Base-by-base conservation (phyloP, 2,888 invertebrate species). In the Apotomis capreana region DNA sequence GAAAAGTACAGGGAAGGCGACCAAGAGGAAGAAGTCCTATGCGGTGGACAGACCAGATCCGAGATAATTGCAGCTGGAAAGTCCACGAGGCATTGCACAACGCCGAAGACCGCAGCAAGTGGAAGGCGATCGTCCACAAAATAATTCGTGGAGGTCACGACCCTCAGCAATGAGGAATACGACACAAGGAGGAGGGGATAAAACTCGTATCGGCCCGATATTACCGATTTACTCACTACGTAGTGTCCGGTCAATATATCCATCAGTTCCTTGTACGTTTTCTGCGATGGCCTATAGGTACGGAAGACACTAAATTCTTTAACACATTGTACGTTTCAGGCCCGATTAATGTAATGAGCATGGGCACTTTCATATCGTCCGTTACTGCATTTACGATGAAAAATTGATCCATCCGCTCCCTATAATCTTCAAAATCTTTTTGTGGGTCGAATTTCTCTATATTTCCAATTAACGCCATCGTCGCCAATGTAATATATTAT, bases 401-500 rank as follows among this genome's bases (percentile, higher is more conserved):
- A 15, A 55, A 55, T 55, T 55, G 55, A 3, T 55, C 55, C 55
- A 55, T 55, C 3, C 55, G n/a, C 26, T 55, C 55, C 15, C 26
- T 55, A 8, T 55, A 26, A 15, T 55, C 55, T 8, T 15, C 13
- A n/a, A 55, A 55, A n/a, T 55, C 55, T 8, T 55, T 55, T 8
- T 55, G 13, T 8, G 55, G 55, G 13, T 55, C 26, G 26, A 55
- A 15, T 2, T 55, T 4, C 8, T 55, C 55, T 26, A 55, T 55
- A 15, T 13, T 26, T 15, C 55, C 55, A 13, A 55, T 55, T 36
- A 44, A 44, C 40, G 55, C 55, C 55, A 55, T 55, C 55, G 55
- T 55, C 55, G 55, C 76, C 37, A 77, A 44, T 51, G 75, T 75
- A 40, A 40, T 40, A 5, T 40, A n/a, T n/a, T n/a, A n/a, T n/a